Conservation (phyloP, 2,113 vertebrate species). For the Cyprinodon variegatus region DNA sequence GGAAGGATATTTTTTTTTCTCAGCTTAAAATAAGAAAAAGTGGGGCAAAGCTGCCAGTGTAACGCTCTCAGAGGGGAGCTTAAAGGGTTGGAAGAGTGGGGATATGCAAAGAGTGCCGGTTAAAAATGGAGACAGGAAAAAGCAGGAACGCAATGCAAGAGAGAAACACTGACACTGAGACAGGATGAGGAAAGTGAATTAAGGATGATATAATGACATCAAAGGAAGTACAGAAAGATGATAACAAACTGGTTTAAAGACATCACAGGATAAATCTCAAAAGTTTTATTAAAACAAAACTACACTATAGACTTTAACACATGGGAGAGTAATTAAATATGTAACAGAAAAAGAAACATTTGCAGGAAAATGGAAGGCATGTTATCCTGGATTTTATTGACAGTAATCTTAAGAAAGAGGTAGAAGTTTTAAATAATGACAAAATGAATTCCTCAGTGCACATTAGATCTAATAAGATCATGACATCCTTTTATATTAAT, state of each 20-base stretch:
- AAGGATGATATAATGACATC: conserved; percentile 1
- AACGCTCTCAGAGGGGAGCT: conserved; percentile 19
- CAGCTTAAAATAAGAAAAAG: conserved; percentile 24
- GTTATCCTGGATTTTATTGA: conserved; percentile 16
- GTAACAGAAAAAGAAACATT: background rate
- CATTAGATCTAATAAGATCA: background rate
- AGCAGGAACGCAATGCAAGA: conserved; percentile 22
- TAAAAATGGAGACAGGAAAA: conserved; percentile 55
- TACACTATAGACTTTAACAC: conserved; percentile 14
- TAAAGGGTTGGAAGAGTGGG: conserved; percentile 38
- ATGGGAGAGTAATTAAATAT: conserved; percentile 1
- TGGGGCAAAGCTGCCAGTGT: conserved; percentile 43
- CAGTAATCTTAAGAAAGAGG: conserved; percentile 19
- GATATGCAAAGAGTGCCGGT: conserved; percentile 46
- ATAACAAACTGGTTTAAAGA: background rate
- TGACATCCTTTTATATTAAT: background rate
- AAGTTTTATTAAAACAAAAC: background rate
- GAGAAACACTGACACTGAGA: conserved; percentile 21
- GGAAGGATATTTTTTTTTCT: conserved; percentile 9
- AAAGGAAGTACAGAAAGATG: background rate
- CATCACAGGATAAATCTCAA: conserved; percentile 6
- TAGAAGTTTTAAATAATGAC: conserved; percentile 9
- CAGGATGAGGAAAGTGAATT: conserved; percentile 14
- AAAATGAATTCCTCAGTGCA: conserved; percentile 9
- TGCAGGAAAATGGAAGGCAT: conserved; percentile 9